phyloP scores from a whole-genome alignment of 2,888 invertebrate species.

The Xanthia icteritia region DNA sequence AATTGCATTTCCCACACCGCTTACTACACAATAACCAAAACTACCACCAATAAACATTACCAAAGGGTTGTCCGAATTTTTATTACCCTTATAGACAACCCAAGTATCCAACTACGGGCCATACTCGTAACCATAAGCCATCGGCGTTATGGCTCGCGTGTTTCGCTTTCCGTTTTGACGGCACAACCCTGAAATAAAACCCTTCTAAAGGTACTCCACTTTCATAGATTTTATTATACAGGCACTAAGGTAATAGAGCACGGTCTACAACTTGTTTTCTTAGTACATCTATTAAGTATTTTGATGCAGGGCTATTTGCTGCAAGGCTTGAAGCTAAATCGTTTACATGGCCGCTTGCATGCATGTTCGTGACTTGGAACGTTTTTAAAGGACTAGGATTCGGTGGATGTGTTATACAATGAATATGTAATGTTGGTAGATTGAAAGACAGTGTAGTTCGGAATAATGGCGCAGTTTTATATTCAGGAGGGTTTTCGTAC shows the following conservation, averaged over 20 bases:
- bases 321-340: constrained; percentile 68
- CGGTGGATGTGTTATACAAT: constrained; percentile 57
- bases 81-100: constrained; percentile 56
- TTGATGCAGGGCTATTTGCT: constrained; percentile 66
- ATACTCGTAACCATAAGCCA: constrained; percentile 54
- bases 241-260: constrained; percentile 26
- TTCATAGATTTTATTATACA: constrained; percentile 53
- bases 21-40: constrained; percentile 20
- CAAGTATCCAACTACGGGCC: constrained; percentile 34
- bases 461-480: constrained; percentile 56
- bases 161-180: constrained; percentile 56
- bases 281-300: constrained; percentile 70
- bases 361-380: constrained; percentile 67
- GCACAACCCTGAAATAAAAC: constrained; percentile 50
- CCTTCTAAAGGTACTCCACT: constrained; percentile 45
- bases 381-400: constrained; percentile 62
- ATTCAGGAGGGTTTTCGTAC: constrained; percentile 51
- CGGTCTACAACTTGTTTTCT: constrained; percentile 65
- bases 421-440: constrained; percentile 65
- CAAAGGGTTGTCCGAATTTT: constrained; percentile 61
- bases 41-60: constrained; percentile 50
- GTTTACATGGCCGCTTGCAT: constrained; percentile 66
- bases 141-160: constrained; percentile 57
- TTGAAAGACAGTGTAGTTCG: constrained; percentile 65
- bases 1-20: neutral